Evolutionary conservation across 2,888 invertebrate species (phyloP).

Genomic region (Scaptomyza reducta): DNA sequence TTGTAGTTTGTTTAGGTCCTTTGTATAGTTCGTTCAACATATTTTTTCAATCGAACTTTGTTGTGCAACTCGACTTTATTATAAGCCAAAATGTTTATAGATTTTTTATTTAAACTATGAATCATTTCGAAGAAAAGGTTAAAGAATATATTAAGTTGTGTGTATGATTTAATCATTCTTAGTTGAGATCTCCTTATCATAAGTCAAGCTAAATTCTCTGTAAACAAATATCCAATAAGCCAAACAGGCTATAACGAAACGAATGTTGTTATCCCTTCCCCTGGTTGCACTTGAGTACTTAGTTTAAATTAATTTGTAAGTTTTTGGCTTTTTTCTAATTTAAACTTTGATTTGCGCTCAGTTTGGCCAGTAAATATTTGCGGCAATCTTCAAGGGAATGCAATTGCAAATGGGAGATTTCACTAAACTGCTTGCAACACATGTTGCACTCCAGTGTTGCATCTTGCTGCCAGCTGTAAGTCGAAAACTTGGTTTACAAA

Average conservation of each 20-base stretch:
- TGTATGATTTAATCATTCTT: no score
- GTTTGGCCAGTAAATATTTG: conserved; percentile 35
- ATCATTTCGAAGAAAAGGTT: no score
- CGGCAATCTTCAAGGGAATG: conserved; percentile 51
- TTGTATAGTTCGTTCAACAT: no score
- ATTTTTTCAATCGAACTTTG: no score
- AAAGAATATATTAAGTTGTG: no score
- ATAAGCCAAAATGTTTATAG: no score
- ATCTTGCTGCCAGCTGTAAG: conserved; percentile 32
- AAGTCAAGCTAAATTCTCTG: no score
- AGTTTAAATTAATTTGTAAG: conserved; percentile 7
- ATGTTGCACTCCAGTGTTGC: conserved; percentile 43
- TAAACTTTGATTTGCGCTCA: conserved; percentile 6
- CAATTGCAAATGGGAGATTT: conserved; percentile 25
- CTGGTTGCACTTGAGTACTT: conserved; percentile 16
- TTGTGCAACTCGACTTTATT: no score
- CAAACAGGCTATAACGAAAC: background rate
- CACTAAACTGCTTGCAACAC: conserved; percentile 43
- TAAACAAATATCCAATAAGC: no score
- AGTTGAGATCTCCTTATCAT: no score
- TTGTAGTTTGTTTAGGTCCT: no score
- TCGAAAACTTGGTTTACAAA: conserved; percentile 40
- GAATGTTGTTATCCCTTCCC: background rate
- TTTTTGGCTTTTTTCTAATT: conserved; percentile 9
- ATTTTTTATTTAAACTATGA: no score